phyloP scores from a whole-genome alignment of 2,888 invertebrate genomes.

The Lacanobia oleracea region DNA sequence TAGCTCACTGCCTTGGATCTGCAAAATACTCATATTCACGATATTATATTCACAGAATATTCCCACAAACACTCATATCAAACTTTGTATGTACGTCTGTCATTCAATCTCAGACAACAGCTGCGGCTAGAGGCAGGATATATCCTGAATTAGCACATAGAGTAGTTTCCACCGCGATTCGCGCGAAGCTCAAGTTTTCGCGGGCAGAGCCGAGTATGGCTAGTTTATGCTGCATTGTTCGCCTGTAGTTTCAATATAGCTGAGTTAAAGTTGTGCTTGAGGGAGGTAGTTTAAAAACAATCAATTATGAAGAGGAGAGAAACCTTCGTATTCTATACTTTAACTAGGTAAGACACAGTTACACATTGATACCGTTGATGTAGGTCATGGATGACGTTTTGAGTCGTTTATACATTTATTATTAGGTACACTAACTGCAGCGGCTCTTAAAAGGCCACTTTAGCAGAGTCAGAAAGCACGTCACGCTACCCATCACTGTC shows the following conservation, averaged over 20 bases:
- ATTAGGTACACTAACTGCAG: too few species aligned
- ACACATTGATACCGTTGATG: too few species aligned
- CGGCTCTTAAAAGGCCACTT: too few species aligned
- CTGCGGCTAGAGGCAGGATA: constrained; percentile 14
- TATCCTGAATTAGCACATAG: constrained; percentile 46
- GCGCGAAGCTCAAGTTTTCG: not conserved
- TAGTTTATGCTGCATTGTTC: not conserved
- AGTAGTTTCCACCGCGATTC: constrained; percentile 23
- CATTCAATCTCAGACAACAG: constrained; percentile 20
- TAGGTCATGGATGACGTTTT: too few species aligned
- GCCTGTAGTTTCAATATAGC: not conserved
- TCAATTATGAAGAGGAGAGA: not conserved
- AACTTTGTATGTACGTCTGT: constrained; percentile 24
- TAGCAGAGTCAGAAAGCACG: too few species aligned
- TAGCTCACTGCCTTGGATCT: too few species aligned
- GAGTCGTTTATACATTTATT: too few species aligned
- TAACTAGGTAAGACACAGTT: not conserved
- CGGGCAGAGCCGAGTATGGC: too few species aligned
- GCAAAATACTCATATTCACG: not conserved
- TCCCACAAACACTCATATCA: constrained; percentile 10
- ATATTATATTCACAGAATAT: not conserved
- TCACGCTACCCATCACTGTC: too few species aligned
- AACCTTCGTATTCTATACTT: not conserved
- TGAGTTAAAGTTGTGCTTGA: not conserved
- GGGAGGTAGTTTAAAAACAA: constrained; percentile 21